Base-by-base conservation (phyloP, 2,113 vertebrate genomes). In the Misgurnus anguillicaudatus region DNA sequence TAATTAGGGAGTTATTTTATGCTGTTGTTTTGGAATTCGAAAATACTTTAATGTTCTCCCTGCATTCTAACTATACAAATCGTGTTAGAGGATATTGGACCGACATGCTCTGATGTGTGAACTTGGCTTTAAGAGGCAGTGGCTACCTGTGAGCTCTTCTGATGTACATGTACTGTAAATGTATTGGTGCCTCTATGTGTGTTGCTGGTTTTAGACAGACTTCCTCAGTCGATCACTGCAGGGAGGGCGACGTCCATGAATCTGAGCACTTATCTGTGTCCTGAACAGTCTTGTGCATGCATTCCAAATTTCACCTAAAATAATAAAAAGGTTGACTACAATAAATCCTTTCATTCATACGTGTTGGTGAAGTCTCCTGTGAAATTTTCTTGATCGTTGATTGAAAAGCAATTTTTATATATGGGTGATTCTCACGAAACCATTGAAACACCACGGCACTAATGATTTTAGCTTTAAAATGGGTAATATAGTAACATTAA, bases 251-350 rank as follows among this genome's bases (percentile, higher is more conserved):
- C 65, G 24, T 51, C 53, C 38, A 45, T 60, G 31, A 66, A 76
- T 79, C 79, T 85, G 80, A 86, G 86, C 89, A 89, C 81, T 83
- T 91, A 85, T 66, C 67, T 88, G 88, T 91, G 63, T 79, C 80
- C 75, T 78, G 21, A 90, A 88, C 87, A 87, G 86, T 90, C 91
- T 88, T 93, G 91, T 92, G 90, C 90, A 93, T 91, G 92, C 89
- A 92, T 85, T 82, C 67, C 80, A 82, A 75, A 63, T 78, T 80
- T 82, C 73, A 82, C 72, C 51, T 60, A 76, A 75, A 69, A 89
- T 91, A 92, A 92, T 51, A 91, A 89, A 87, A 75, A 74, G 39
- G 24, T 80, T 21, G 42, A 64, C 80, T 60, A 83, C 71, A 87
- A 86, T 87, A 86, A 85, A 87, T 45, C 78, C 63, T 69, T 62